A percentile compares a stretch with the other conserved stretches of the same genome.
Evolutionary conservation across 2,113 vertebrate genomes (phyloP).

Genomic region (Lepus americanus): DNA sequence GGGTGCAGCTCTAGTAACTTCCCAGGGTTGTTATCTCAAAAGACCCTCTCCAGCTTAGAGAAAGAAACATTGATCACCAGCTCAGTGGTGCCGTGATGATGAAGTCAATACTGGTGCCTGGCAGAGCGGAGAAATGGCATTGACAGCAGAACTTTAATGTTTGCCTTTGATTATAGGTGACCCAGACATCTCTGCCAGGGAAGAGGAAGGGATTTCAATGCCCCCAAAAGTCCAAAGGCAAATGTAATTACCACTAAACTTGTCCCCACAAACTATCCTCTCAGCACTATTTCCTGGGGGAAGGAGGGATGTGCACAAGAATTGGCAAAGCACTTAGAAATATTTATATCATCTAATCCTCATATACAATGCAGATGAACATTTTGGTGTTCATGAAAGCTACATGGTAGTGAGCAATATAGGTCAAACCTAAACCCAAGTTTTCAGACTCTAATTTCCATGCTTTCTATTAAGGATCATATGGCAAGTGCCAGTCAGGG

Average conservation of each 20-base stretch:
- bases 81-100: background rate
- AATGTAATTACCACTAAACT: slow-evolving; percentile 32
- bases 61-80: background rate
- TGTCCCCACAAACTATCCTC: slow-evolving; percentile 39
- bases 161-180: background rate
- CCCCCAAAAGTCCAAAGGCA: background rate
- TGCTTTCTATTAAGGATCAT: background rate
- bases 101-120: background rate
- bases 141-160: background rate
- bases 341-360: slow-evolving; percentile 24
- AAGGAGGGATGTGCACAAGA: slow-evolving; percentile 40
- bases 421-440: slow-evolving; percentile 40
- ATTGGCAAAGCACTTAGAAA: slow-evolving; percentile 56
- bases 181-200: background rate
- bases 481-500: background rate
- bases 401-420: background rate
- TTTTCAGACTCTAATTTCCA: background rate
- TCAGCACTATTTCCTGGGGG: background rate
- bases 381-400: slow-evolving; percentile 21
- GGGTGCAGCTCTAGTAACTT: background rate
- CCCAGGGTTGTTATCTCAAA: background rate
- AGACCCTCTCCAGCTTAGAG: background rate
- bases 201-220: background rate
- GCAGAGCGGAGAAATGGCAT: background rate
- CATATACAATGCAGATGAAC: background rate